These are phyloP conservation scores for Bovichtus variegatus DNA, from an alignment of 2,797 vertebrate genomes.

Conservation along the genomic window DNA sequence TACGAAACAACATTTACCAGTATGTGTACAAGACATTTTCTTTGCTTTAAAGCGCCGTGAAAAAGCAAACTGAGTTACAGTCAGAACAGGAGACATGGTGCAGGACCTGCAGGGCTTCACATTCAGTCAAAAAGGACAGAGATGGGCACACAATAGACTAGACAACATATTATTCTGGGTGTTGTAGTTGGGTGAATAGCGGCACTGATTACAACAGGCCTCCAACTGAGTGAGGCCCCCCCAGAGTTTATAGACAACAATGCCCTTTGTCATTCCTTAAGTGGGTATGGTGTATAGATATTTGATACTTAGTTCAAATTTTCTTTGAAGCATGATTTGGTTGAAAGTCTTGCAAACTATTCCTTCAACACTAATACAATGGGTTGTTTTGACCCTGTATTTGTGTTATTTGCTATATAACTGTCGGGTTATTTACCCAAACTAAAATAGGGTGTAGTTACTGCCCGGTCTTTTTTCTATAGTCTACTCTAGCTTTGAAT, in stretches of 20 bases:
- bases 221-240: conserved; percentile 53
- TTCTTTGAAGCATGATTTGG: background rate
- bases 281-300: conserved; percentile 35
- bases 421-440: background rate
- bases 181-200: conserved; percentile 49
- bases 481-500: background rate
- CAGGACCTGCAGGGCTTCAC: conserved; percentile 27
- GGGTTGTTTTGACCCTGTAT: background rate
- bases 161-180: conserved; percentile 55
- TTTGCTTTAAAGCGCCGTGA: background rate
- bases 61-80: background rate
- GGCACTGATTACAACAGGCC: conserved; percentile 43
- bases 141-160: conserved; percentile 35
- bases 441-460: background rate
- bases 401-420: background rate
- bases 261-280: conserved; percentile 59
- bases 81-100: conserved; percentile 18
- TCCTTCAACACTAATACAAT: background rate
- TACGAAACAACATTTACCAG: background rate
- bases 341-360: background rate
- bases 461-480: no score
- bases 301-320: conserved; percentile 24
- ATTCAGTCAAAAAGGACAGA: conserved; percentile 17
- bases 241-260: conserved; percentile 42
- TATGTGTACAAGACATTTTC: conserved; percentile 4